Base-by-base conservation (phyloP, 1,140 invertebrate species). In the Eurosta solidaginis region DNA sequence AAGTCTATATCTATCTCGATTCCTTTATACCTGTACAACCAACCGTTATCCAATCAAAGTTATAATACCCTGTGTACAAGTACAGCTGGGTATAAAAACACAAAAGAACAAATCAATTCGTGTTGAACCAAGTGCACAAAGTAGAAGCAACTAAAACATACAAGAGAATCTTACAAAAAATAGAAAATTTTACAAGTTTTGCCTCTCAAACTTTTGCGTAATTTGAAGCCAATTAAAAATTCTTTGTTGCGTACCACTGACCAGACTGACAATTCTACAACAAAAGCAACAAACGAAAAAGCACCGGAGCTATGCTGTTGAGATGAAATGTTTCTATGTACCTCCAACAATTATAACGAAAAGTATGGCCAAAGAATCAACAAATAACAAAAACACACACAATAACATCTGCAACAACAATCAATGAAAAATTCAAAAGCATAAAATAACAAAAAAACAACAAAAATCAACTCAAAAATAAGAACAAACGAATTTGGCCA, bases 141-240 rank as follows among this genome's bases (percentile, higher is more conserved):
- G 2, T 29, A 68, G 40, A 36, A 9, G 59, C 59, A 40, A 14
- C 29, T 5, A 25, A n/a, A n/a, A 9, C 33, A 20, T 10, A 5
- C n/a, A n/a, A 22, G 40, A 22, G 59, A 36, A 68, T 40, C 59
- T 42, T 20, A 33, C n/a, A 40, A 14, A 27, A 9, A 68, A 40
- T 42, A 33, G 33, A 40, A 33, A 68, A 68, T 68, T 68, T 68
- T 20, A 33, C n/a, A 68, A 68, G n/a, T 40, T 20, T 68, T 40
- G 59, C 33, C 20, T 29, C 27, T 22, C 14, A 68, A 40, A 20
- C 27, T 68, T 68, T 20, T 22, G 59, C 59, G 59, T 68, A 68
- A 68, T 68, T 68, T 68, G 33, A 68, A 40, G 33, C 59, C 59
- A 68, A 68, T 68, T 68, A 68, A 68, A 59, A 68, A 68, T 68